Evolutionary conservation across 2,797 vertebrate genomes (phyloP), one percentile per base, ranked within the genome.

Genomic region (Synaphobranchus kaupii): DNA sequence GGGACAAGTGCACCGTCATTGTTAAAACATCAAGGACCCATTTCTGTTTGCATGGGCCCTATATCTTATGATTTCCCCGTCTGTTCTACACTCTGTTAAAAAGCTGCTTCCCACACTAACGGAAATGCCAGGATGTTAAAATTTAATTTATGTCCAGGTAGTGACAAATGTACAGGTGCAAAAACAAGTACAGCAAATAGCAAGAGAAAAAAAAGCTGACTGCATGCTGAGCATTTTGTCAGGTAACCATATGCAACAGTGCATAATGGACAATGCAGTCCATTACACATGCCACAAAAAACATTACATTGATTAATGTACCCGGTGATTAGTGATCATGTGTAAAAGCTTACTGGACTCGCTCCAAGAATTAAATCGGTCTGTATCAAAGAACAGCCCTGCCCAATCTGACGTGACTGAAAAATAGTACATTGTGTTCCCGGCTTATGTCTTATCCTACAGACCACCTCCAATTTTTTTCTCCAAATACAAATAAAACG

Each of bases 291-390:
- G 34, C 39, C 76, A 80, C 34, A 80, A 47, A 80, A 47, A 44
- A 44, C 39, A 80, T 47, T 80, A 80, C 34, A 22, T 7, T 22
- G 76, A 80, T 47, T 47, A 80, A 80, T 47, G 39, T 34, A 25
- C 10, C 39, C 15, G 76, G 34, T 47, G 76, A 80, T 80, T 44
- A 80, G 76, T 47, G 15, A 47, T 22, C 76, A 25, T 47, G 39
- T 80, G 76, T 22, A 80, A 80, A 80, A 80, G 76, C 76, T 25
- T 80, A 22, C 76, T 47, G 76, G 76, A 47, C 9, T 47, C 39
- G 15, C 76, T 44, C 34, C 44, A 47, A 47, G 71, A 39, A 17
- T 17, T 34, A 80, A 20, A 44, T 47, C 76, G 6, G 39, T 39
- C 44, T 0, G 39, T 20, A 80, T 80, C 76, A 20, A 80, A 80